Evolutionary conservation across 2,113 vertebrate genomes (phyloP).

Genomic region (Machaerirhynchus nigripectus): DNA sequence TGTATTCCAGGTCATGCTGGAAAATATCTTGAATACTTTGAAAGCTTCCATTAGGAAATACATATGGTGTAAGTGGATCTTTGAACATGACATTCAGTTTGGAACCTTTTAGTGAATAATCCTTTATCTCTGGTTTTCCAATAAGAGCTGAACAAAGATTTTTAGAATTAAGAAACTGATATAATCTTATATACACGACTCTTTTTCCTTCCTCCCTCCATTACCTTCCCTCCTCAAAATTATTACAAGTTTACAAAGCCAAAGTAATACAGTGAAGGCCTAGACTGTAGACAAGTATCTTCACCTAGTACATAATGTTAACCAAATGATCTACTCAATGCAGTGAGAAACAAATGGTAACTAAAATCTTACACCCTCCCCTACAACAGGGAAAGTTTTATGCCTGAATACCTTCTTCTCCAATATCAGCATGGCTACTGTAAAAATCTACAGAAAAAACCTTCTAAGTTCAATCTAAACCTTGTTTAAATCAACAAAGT

Average conservation of each 20-base stretch:
- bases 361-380: not conserved
- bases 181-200: not conserved
- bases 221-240: not conserved
- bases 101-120: slow-evolving; percentile 53
- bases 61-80: slow-evolving; percentile 75
- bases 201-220: not conserved
- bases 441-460: not conserved
- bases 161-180: not conserved
- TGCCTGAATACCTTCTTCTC: not conserved
- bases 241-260: not conserved
- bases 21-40: slow-evolving; percentile 83
- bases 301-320: not conserved
- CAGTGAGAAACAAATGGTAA: not conserved
- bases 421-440: not conserved
- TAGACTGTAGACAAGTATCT: not conserved
- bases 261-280: not conserved
- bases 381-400: not conserved
- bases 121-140: slow-evolving; percentile 74
- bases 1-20: slow-evolving; percentile 77
- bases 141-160: slow-evolving; percentile 77
- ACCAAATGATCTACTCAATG: not conserved
- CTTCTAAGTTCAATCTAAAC: not conserved
- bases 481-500: not conserved
- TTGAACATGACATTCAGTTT: slow-evolving; percentile 72
- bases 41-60: slow-evolving; percentile 47